These are phyloP conservation scores for Burhinus oedicnemus DNA, from an alignment of 2,113 vertebrate genomes.

Conservation along the genomic window DNA sequence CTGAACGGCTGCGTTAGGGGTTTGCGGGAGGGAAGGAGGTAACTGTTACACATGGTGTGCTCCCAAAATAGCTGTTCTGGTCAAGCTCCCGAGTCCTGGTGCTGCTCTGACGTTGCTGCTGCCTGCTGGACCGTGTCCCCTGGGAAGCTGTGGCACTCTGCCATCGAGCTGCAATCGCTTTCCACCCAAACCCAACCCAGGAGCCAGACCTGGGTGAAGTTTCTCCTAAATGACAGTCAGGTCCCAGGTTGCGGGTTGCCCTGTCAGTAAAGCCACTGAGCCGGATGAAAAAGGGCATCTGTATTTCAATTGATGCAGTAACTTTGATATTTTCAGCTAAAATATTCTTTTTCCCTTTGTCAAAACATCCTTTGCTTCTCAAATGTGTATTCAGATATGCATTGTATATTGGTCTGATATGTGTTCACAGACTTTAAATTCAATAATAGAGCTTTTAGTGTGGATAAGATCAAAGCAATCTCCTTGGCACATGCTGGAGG, in stretches of 20 bases:
- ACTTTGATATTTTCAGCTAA: slow-evolving; percentile 72
- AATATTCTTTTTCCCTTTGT: slow-evolving; percentile 72
- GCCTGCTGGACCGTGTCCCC: background rate
- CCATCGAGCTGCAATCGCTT: rapidly evolving
- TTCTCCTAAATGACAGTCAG: background rate
- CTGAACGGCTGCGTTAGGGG: rapidly evolving
- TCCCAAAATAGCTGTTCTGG: background rate
- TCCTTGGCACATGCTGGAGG: slow-evolving; percentile 83
- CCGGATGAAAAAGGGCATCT: slow-evolving; percentile 16
- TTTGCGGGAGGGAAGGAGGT: background rate
- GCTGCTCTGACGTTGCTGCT: background rate
- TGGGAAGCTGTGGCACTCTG: background rate
- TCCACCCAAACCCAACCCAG: background rate
- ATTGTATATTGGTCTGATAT: slow-evolving; percentile 77
- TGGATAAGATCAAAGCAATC: slow-evolving; percentile 90
- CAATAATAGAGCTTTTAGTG: slow-evolving; percentile 85
- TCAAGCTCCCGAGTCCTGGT: rapidly evolving
- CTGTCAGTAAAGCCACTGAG: background rate
- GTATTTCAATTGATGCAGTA: slow-evolving; percentile 38
- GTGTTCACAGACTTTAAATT: slow-evolving; percentile 83
- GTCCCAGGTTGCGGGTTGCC: background rate
- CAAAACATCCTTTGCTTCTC: slow-evolving; percentile 69
- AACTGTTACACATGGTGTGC: background rate
- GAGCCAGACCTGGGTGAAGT: background rate
- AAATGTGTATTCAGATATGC: slow-evolving; percentile 68